Percentiles rank a stretch among this genome's conserved stretches.
Evolutionary conservation across 2,888 invertebrate species (phyloP).

Genomic region (Drosophila planitibia): DNA sequence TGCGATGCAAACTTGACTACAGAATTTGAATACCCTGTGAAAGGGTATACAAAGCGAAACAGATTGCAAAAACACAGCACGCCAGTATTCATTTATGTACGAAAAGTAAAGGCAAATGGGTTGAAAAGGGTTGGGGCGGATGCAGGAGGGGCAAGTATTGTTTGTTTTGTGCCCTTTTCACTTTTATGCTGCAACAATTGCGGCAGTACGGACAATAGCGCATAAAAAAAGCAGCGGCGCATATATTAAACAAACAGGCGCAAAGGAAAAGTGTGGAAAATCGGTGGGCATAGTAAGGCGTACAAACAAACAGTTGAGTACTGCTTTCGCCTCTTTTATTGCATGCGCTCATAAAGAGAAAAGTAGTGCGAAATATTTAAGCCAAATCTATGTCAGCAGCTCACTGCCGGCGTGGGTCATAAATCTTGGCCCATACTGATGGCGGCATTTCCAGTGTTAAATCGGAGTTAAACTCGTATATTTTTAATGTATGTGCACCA

Average conservation of each 20-base stretch:
- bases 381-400: conserved; percentile 66
- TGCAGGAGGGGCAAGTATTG: conserved; percentile 50
- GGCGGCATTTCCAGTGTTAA: conserved; percentile 15
- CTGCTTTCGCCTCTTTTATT: conserved; percentile 49
- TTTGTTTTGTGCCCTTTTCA: conserved; percentile 58
- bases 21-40: neutral
- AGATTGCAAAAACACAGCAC: conserved; percentile 7
- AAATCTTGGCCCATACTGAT: conserved; percentile 16
- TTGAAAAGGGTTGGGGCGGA: conserved; percentile 17
- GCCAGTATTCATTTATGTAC: conserved; percentile 56
- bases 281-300: conserved; percentile 14
- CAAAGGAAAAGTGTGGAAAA: conserved; percentile 47
- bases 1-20: neutral
- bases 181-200: conserved; percentile 58
- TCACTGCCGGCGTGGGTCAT: conserved; percentile 31
- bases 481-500: conserved; percentile 30
- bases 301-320: conserved; percentile 51
- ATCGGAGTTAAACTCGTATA: conserved; percentile 32
- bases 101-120: conserved; percentile 37
- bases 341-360: conserved; percentile 63
- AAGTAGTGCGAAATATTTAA: conserved; percentile 68
- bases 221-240: conserved; percentile 21
- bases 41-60: neutral
- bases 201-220: conserved; percentile 20
- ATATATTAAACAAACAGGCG: conserved; percentile 63